Conservation (phyloP, 2,113 vertebrate genomes). For the Ictalurus furcatus region DNA sequence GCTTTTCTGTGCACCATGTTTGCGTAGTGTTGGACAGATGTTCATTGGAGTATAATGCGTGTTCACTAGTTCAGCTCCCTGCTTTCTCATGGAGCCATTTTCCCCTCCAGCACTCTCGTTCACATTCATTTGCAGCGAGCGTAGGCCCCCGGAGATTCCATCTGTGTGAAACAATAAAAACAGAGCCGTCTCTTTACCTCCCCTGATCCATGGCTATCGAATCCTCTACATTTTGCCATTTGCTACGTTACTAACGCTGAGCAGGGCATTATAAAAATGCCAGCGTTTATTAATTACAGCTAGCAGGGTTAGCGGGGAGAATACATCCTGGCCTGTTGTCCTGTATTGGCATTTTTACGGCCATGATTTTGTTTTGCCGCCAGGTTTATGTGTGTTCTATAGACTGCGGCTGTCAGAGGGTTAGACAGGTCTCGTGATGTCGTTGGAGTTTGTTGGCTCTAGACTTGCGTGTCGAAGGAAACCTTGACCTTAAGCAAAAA, state of each 20-base stretch:
- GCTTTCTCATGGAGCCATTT: constrained; percentile 37
- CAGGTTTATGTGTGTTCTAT: constrained; percentile 63
- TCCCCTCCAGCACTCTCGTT: constrained; percentile 18
- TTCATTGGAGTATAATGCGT: not conserved
- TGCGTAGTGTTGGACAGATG: constrained; percentile 10
- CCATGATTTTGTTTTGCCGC: constrained; percentile 72
- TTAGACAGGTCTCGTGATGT: constrained; percentile 27
- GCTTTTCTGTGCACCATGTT: not conserved
- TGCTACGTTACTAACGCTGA: not conserved
- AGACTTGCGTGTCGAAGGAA: not conserved
- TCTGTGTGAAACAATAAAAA: constrained; percentile 64
- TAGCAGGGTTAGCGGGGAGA: constrained; percentile 45
- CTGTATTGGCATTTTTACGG: constrained; percentile 75
- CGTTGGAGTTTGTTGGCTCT: not conserved
- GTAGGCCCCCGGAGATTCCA: constrained; percentile 59
- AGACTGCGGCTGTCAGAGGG: constrained; percentile 39
- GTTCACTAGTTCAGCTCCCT: not conserved
- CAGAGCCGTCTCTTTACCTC: constrained; percentile 58
- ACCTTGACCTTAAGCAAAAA: not conserved
- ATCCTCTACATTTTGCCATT: constrained; percentile 61
- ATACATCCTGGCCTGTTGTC: constrained; percentile 51
- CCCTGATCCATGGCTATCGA: constrained; percentile 69
- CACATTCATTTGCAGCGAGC: constrained; percentile 62
- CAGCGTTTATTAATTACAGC: constrained; percentile 68
- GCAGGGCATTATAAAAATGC: constrained; percentile 13